Evolutionary conservation across 2,888 invertebrate genomes (phyloP).

Genomic region (Gisinianus flammeolus): DNA sequence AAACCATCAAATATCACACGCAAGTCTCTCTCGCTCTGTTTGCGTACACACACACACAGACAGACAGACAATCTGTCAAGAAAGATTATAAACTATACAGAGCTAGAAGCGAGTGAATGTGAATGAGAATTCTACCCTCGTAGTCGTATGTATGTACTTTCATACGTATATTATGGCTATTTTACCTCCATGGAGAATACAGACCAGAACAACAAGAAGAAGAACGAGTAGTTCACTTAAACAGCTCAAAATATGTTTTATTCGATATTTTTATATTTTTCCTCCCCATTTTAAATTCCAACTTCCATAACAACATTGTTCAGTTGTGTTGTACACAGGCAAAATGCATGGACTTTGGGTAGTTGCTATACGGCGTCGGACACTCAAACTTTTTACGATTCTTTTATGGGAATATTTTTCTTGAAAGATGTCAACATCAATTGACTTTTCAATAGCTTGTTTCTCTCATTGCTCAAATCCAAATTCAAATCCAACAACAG

Average conservation of each 20-base stretch:
- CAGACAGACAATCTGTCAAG: too few species aligned
- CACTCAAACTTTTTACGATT: not conserved
- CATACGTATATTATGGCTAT: too few species aligned
- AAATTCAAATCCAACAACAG: not conserved
- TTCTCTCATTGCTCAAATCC: not conserved
- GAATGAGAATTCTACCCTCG: too few species aligned
- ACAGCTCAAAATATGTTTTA: not conserved
- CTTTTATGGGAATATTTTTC: not conserved
- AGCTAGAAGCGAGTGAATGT: not conserved
- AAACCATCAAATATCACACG: not conserved
- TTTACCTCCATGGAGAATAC: not conserved
- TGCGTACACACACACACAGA: not conserved
- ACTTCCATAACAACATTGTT: not conserved
- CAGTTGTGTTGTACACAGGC: not conserved
- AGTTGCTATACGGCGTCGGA: not conserved
- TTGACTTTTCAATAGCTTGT: not conserved
- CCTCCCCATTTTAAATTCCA: too few species aligned
- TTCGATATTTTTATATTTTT: too few species aligned
- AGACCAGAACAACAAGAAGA: not conserved
- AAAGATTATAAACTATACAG: not conserved
- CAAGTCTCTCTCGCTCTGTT: not conserved
- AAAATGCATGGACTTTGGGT: not conserved
- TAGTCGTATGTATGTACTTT: too few species aligned
- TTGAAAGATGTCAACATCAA: not conserved
- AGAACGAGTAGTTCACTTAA: not conserved